phyloP scores from a whole-genome alignment of 2,797 vertebrate genomes.

The Anguilla marmorata region DNA sequence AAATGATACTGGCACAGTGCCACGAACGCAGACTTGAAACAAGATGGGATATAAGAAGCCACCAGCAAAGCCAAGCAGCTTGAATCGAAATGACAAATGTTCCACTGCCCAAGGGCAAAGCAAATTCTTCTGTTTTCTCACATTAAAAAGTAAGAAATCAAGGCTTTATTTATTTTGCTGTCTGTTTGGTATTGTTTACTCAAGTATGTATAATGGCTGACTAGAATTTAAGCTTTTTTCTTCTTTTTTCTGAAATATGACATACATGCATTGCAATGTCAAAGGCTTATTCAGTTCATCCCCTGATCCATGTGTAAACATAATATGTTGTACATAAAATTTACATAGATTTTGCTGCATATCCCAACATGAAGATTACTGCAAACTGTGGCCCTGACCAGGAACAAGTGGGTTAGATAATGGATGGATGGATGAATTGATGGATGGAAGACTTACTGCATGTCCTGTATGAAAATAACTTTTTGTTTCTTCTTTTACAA shows the following conservation, averaged over 20 bases:
- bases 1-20: background rate
- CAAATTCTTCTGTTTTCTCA: background rate
- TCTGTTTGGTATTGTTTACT: background rate
- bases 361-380: background rate
- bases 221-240: background rate
- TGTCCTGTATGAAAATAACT: background rate
- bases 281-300: background rate
- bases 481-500: background rate
- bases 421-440: too few species aligned
- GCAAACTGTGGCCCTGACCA: background rate
- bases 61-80: background rate
- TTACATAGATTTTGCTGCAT: background rate
- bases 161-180: background rate
- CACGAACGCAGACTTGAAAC: background rate
- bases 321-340: background rate
- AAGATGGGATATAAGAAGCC: background rate
- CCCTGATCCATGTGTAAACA: background rate
- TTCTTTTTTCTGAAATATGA: background rate
- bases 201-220: background rate
- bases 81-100: background rate
- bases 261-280: background rate
- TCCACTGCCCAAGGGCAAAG: background rate
- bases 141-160: background rate
- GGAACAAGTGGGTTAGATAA: too few species aligned
- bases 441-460: background rate